phyloP scores from a whole-genome alignment of 2,888 invertebrate species.

The Cheilosia pagana region DNA sequence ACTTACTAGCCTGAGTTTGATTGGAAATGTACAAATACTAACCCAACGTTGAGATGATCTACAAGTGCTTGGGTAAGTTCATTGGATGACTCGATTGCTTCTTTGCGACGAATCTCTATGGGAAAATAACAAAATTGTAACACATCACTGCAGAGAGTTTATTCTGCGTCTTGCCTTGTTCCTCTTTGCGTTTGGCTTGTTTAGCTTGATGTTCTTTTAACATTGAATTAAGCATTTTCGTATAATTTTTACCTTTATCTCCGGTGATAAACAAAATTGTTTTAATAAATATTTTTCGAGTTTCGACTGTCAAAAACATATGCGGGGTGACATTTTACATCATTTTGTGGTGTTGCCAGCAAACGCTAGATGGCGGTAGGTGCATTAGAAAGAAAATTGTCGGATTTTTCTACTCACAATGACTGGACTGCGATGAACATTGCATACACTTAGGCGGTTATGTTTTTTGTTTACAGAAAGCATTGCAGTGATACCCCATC shows the following conservation, averaged over 20 bases:
- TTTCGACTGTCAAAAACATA: conserved; percentile 15
- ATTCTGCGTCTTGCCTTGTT: conserved; percentile 87
- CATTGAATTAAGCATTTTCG: conserved; percentile 92
- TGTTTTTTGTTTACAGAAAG: no score
- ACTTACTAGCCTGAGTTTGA: neutral
- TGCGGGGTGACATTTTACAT: neutral
- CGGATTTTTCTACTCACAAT: no score
- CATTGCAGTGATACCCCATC: no score
- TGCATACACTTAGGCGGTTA: no score
- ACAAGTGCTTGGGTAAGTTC: conserved; percentile 96
- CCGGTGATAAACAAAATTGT: conserved; percentile 3
- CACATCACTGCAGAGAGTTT: neutral
- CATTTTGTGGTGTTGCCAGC: neutral
- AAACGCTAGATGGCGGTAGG: neutral
- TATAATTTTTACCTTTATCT: neutral
- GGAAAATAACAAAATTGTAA: neutral
- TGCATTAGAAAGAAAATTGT: neutral
- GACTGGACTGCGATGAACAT: no score
- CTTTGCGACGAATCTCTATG: conserved; percentile 95
- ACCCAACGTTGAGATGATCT: conserved; percentile 99
- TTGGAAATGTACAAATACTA: conserved; percentile 83
- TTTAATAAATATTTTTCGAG: neutral
- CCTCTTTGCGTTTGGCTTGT: conserved; percentile 90
- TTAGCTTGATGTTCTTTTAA: conserved; percentile 94
- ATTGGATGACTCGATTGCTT: conserved; percentile 96